Evolutionary conservation across 2,888 invertebrate species (phyloP).

Genomic region (Ennomos fuscantarius): DNA sequence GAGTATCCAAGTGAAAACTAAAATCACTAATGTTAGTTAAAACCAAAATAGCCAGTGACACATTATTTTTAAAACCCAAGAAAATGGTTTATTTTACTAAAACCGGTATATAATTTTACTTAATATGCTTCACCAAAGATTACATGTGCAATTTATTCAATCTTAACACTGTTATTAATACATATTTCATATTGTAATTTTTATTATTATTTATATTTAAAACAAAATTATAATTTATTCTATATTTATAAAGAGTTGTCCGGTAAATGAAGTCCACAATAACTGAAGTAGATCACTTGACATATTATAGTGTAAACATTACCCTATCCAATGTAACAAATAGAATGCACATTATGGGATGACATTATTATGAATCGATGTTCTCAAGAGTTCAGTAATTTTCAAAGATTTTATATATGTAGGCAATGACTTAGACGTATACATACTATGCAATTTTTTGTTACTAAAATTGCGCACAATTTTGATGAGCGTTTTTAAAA

Average conservation of each 20-base stretch:
- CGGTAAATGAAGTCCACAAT: no score
- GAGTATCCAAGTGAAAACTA: no score
- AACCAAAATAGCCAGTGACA: no score
- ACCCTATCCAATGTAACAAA: no score
- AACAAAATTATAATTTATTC: constrained; percentile 13
- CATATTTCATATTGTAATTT: background rate
- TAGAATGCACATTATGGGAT: no score
- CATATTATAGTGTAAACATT: no score
- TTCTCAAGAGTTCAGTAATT: background rate
- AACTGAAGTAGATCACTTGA: no score
- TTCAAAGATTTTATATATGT: background rate
- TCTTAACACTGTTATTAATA: background rate
- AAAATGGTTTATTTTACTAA: constrained; percentile 18
- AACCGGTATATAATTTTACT: background rate
- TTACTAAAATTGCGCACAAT: constrained; percentile 38
- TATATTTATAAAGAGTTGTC: background rate
- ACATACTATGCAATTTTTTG: constrained; percentile 33
- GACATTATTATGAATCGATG: no score
- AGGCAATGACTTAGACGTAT: constrained; percentile 27
- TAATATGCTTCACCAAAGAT: constrained; percentile 35
- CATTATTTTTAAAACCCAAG: no score
- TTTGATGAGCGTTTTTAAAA: constrained; percentile 20
- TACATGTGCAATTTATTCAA: constrained; percentile 34
- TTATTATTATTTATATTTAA: background rate
- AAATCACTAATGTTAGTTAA: no score